These are phyloP conservation scores for Apotomis betuletana DNA, from an alignment of 2,888 invertebrate species.

Conservation along the genomic window DNA sequence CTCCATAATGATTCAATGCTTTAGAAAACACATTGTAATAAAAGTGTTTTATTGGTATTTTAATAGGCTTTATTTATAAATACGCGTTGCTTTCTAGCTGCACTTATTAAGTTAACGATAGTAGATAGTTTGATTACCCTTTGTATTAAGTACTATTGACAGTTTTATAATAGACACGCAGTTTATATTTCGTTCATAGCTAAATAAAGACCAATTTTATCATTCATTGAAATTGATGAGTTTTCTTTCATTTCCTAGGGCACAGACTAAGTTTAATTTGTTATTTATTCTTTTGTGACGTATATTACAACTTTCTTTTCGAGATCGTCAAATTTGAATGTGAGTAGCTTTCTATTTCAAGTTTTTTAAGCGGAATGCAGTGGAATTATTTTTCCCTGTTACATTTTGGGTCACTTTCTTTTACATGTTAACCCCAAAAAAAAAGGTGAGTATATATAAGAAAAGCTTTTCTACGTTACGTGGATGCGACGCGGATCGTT, in stretches of 20 bases:
- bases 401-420: too few species aligned
- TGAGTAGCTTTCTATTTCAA: too few species aligned
- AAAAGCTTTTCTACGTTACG: too few species aligned
- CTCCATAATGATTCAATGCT: background rate
- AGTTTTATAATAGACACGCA: constrained; percentile 49
- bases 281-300: too few species aligned
- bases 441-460: too few species aligned
- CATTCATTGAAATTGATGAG: constrained; percentile 47
- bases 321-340: too few species aligned
- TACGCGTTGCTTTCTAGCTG: background rate
- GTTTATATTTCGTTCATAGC: constrained; percentile 64
- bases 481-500: too few species aligned
- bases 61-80: background rate
- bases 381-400: too few species aligned
- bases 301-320: too few species aligned
- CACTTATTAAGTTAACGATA: background rate
- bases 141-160: background rate
- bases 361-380: too few species aligned
- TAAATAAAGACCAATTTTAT: constrained; percentile 80
- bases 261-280: too few species aligned
- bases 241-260: constrained; percentile 34
- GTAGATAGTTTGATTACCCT: background rate
- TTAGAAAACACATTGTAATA: background rate
- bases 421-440: too few species aligned
- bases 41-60: background rate